A percentile compares a stretch with the other conserved stretches of the same genome.
Evolutionary conservation across 2,113 vertebrate genomes (phyloP).

Genomic region (Hippotragus niger): DNA sequence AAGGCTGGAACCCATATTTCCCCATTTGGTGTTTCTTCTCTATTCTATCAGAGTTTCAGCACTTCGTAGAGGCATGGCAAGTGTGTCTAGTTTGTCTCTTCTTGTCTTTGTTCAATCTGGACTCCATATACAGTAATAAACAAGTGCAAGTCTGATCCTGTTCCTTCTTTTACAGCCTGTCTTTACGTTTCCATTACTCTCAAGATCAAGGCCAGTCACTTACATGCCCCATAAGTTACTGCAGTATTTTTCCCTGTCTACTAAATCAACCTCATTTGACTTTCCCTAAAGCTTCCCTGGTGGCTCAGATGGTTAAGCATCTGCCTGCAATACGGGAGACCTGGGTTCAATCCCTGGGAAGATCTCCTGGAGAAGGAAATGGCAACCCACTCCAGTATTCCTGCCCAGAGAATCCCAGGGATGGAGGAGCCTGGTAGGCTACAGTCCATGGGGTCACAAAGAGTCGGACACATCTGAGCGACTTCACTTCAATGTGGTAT

Average conservation of each 20-base stretch:
- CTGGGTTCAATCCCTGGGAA: too few relatives aligned
- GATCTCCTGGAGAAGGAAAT: too few relatives aligned
- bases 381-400: too few relatives aligned
- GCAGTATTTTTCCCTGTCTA: background rate
- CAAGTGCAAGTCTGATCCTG: background rate
- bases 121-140: background rate
- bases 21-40: background rate
- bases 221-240: background rate
- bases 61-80: background rate
- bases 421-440: too few relatives aligned
- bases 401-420: too few relatives aligned
- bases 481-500: background rate
- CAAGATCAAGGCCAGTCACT: background rate
- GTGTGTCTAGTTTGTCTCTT: background rate
- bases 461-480: too few relatives aligned
- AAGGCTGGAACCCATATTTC: background rate
- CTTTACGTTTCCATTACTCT: background rate
- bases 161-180: background rate
- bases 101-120: background rate
- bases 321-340: too few relatives aligned
- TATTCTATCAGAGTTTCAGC: background rate
- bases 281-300: background rate
- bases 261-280: background rate
- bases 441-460: too few relatives aligned
- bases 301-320: too few relatives aligned